A percentile compares a stretch with the other conserved stretches of the same genome.
These are phyloP conservation scores for Anorthoa munda DNA, from an alignment of 2,888 invertebrate genomes.

Conservation along the genomic window DNA sequence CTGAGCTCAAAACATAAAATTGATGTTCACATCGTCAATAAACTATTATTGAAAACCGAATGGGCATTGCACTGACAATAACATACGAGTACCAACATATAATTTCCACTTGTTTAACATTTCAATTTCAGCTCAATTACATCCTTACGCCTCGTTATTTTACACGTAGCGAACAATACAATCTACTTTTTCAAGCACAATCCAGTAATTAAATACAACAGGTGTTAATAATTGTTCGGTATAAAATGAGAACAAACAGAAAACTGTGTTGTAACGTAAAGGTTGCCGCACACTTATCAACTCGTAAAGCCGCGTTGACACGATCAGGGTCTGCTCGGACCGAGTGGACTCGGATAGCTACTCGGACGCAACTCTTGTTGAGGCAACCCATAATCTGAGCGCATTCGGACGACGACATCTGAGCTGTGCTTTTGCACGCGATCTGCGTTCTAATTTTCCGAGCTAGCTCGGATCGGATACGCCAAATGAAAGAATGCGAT, in stretches of 20 bases:
- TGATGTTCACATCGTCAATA: background rate
- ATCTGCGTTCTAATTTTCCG: too few relatives aligned
- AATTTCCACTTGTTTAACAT: slow-evolving; percentile 18
- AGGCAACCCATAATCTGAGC: too few relatives aligned
- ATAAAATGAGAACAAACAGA: slow-evolving; percentile 45
- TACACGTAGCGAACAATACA: slow-evolving; percentile 2
- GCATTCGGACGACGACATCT: too few relatives aligned
- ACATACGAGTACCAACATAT: background rate
- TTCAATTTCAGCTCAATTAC: slow-evolving; percentile 43
- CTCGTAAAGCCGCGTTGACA: too few relatives aligned
- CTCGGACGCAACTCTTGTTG: too few relatives aligned
- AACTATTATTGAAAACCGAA: background rate
- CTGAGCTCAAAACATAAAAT: background rate
- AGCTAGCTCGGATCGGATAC: too few relatives aligned
- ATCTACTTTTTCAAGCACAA: slow-evolving; percentile 24
- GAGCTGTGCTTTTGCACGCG: too few relatives aligned
- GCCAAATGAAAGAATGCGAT: too few relatives aligned
- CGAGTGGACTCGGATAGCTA: too few relatives aligned
- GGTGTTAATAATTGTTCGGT: slow-evolving; percentile 41
- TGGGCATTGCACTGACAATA: background rate
- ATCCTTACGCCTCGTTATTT: slow-evolving; percentile 31
- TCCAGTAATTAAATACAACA: slow-evolving; percentile 27
- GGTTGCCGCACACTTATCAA: background rate
- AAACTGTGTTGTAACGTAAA: slow-evolving; percentile 4
- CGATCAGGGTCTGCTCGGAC: too few relatives aligned